Conservation (phyloP, 2,888 invertebrate species). For the Acronicta psi region DNA sequence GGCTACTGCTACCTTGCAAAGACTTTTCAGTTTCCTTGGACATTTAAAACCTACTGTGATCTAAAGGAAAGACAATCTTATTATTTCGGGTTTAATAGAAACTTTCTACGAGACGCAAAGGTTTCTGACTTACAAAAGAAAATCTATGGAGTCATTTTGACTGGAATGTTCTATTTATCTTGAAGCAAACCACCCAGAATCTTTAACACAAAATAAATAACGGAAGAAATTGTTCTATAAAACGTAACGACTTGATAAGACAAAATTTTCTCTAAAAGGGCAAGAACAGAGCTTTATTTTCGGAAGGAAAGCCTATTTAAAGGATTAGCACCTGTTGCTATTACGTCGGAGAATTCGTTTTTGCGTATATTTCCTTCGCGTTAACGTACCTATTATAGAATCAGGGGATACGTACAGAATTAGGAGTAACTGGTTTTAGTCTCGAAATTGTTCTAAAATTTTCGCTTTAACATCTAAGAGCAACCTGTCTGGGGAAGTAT, state of each 20-base stretch:
- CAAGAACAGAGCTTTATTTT: conserved; percentile 24
- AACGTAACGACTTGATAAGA: conserved; percentile 47
- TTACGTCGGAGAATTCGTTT: conserved; percentile 13
- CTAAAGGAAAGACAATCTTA: neutral
- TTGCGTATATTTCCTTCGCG: conserved; percentile 24
- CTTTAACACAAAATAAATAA: conserved; percentile 36
- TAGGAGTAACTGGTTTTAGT: conserved; percentile 22
- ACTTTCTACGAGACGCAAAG: conserved; percentile 1
- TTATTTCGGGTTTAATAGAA: conserved; percentile 3
- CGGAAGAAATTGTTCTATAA: conserved; percentile 42
- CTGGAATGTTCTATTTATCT: conserved; percentile 27
- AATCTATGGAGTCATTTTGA: conserved; percentile 10
- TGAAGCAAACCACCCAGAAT: conserved; percentile 13
- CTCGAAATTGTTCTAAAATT: conserved; percentile 14
- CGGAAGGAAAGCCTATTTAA: conserved; percentile 19
- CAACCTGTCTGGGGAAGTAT: too few relatives aligned
- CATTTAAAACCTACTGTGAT: neutral
- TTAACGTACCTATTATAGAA: conserved; percentile 17
- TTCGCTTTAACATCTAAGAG: conserved; percentile 19
- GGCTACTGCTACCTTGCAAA: neutral
- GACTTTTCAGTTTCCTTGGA: neutral
- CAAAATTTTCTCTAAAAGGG: conserved; percentile 30
- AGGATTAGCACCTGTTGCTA: conserved; percentile 51
- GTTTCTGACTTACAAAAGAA: conserved; percentile 5
- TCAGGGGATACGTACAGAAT: conserved; percentile 18